phyloP scores from a whole-genome alignment of 2,113 vertebrate genomes.

The Catagonus wagneri region DNA sequence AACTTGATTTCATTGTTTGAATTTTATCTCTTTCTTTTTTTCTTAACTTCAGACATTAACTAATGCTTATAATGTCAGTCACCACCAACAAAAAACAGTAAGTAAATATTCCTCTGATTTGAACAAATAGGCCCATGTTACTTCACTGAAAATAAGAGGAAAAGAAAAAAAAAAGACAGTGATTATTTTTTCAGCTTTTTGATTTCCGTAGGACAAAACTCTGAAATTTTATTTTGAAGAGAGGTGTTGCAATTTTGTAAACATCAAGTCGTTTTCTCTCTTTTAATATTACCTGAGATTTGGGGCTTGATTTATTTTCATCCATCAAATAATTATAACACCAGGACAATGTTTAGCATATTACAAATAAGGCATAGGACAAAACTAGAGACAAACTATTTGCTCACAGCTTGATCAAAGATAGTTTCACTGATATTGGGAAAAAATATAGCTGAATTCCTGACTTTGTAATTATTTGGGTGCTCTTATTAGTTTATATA shows the following conservation, averaged over 20 bases:
- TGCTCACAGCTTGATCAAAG: background rate
- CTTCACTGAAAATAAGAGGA: background rate
- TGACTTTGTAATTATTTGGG: background rate
- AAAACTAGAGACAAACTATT: background rate
- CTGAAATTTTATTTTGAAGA: background rate
- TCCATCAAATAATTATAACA: background rate
- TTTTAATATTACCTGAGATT: background rate
- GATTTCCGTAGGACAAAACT: background rate
- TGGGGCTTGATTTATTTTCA: background rate
- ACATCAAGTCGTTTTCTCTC: background rate
- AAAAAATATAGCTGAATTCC: slow-evolving; percentile 12
- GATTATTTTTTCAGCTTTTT: background rate
- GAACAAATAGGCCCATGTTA: background rate
- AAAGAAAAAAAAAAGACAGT: background rate
- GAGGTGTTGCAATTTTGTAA: background rate
- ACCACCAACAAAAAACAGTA: background rate
- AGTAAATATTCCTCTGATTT: background rate
- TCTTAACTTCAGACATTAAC: background rate
- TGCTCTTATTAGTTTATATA: background rate
- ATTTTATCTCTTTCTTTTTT: background rate
- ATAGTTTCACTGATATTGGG: background rate
- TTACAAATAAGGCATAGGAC: background rate
- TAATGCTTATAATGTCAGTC: background rate
- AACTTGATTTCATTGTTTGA: background rate
- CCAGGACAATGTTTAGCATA: background rate